Conservation (phyloP, 2,797 vertebrate species). For the Poeciliopsis presidionis region DNA sequence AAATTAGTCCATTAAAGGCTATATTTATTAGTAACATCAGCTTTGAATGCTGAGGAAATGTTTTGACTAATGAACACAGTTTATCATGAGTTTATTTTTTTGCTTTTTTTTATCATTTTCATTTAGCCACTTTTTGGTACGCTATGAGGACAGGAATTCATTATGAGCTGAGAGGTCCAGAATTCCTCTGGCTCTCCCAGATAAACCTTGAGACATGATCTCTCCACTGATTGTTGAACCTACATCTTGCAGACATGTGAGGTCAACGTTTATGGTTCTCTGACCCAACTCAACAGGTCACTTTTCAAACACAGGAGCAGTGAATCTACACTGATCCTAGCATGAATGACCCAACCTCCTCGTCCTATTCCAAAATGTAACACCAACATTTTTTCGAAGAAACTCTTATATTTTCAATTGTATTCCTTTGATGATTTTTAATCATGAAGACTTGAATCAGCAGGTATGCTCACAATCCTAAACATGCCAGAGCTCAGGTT, state of each 20-base stretch:
- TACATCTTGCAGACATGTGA: not conserved
- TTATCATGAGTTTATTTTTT: not conserved
- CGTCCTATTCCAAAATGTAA: not conserved
- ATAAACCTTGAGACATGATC: not conserved
- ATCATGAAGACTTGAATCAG: not conserved
- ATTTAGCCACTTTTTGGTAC: not conserved
- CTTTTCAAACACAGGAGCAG: not conserved
- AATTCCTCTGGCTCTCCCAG: not conserved
- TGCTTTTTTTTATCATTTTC: not conserved
- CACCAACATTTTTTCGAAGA: not conserved
- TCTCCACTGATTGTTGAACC: not conserved
- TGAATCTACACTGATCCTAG: not conserved
- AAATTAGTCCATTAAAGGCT: not conserved
- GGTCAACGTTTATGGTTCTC: not conserved
- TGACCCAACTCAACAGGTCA: conserved; percentile 4
- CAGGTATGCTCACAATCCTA: not conserved
- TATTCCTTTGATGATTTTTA: not conserved
- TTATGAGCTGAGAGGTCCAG: not conserved
- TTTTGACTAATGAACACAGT: not conserved
- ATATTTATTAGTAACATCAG: not conserved
- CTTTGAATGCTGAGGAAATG: not conserved
- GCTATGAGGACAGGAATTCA: not conserved
- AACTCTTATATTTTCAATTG: not conserved
- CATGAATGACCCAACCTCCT: not conserved
- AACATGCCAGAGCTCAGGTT: not conserved